Evolutionary conservation across 2,113 vertebrate genomes (phyloP).

Genomic region (Galemys pyrenaicus): DNA sequence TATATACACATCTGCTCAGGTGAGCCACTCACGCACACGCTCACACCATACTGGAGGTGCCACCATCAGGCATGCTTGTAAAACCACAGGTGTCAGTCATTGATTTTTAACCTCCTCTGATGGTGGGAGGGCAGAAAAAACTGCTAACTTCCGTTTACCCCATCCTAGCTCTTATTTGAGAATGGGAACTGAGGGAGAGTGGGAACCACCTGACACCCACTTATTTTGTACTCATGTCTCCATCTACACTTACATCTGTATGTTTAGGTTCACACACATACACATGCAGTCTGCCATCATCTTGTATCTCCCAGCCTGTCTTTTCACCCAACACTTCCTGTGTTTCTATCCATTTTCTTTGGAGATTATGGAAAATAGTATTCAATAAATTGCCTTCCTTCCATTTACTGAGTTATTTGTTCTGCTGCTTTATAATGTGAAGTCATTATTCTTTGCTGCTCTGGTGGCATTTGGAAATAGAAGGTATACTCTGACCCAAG

Average conservation of each 20-base stretch:
- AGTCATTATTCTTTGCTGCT: not conserved
- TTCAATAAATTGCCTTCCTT: not conserved
- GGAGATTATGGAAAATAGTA: not conserved
- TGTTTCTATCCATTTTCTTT: not conserved
- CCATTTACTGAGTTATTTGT: not conserved
- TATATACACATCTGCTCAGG: too few relatives aligned
- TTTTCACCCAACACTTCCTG: not conserved
- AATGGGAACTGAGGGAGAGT: not conserved
- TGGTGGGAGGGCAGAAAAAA: too few relatives aligned
- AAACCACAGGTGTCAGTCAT: too few relatives aligned
- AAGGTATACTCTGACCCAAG: not conserved
- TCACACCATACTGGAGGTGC: too few relatives aligned
- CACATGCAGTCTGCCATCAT: not conserved
- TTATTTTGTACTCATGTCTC: not conserved
- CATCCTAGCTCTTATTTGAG: not conserved
- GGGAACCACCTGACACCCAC: not conserved
- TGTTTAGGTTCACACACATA: not conserved
- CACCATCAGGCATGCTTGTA: too few relatives aligned
- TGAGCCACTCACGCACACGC: too few relatives aligned
- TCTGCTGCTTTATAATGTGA: not conserved
- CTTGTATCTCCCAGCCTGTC: not conserved
- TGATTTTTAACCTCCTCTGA: too few relatives aligned
- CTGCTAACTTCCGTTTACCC: too few relatives aligned
- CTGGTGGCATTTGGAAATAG: not conserved
- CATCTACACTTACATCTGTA: not conserved